Base-by-base conservation (phyloP, 2,113 vertebrate genomes). In the Stictonetta naevosa region DNA sequence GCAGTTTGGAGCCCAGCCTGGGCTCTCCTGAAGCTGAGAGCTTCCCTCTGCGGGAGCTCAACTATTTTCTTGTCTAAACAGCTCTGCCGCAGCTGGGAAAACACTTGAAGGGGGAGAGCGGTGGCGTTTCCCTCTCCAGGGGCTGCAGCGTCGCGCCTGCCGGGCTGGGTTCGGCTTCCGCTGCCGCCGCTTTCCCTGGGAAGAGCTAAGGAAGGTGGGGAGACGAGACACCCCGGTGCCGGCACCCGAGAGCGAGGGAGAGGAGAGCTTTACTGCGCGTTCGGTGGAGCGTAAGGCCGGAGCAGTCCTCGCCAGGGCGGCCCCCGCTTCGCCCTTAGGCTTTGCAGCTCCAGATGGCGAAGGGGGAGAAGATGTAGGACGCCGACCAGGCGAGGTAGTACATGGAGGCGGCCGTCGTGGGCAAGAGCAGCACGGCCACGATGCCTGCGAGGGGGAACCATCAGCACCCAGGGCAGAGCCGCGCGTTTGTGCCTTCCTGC, bases 321-420 rank as follows among this genome's bases (percentile, higher is more conserved):
- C 48, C 3, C 25, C 25, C 6, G 26, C 42, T 48, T 26, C 29
- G 29, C 55, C 7, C 8, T 53, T 97, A 98, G 17, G 96, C 96
- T 95, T 98, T 98, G 91, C 94, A 97, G 96, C 98, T 99, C 99
- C 99, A 99, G 33, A 99, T 86, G 29, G 97, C 97, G 4, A 97
- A 98, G 13, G 99, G 99, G 94, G 99, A 99, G 96, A 99, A 79
- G 88, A 99, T 99, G 97, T 99, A 99, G 46, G 99, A 99, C 14
- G 97, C 90, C 1, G 98, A 98, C 99, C 99, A 99, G n/a, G 98
- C 88, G 90, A 99, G 98, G 95, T 98, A 99, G 96, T 99, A 99
- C 42, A 99, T 83, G 8, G 99, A 98, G 2, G 98, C 98, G 48
- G 98, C 77, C 0, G 92, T 95, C 36, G 98, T 98, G 1, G 98